Base-by-base conservation (phyloP, 2,888 invertebrate genomes). In the Amaurobius ferox region DNA sequence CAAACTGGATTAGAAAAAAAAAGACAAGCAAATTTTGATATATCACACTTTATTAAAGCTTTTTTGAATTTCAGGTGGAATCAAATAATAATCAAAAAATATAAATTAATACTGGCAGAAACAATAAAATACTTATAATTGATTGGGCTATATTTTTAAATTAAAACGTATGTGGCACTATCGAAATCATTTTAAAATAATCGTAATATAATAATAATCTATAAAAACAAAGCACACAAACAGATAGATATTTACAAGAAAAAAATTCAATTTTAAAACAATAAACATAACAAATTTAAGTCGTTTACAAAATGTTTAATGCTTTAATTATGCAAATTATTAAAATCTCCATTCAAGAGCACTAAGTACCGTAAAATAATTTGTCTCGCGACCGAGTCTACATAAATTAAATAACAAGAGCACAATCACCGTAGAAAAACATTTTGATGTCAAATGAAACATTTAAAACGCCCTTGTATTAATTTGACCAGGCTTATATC, bases 41-140 rank as follows among this genome's bases (percentile, higher is more conserved):
- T 28, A 39, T 66, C 28, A 64, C 40, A 66, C 64, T 76, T 76
- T 76, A 76, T 76, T 76, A 66, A 40, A 76, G 66, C 66, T 66
- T 76, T 64, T 48, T 64, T 76, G 66, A 66, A 76, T 76, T 66
- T 76, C 74, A 66, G 19, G 74, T 76, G 74, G 61, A 62, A 73
- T 76, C 74, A 66, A 66, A 30, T 55, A 62, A 64, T 76, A 40
- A 74, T 26, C 19, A 76, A n/a, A 55, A 2, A 11, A 2, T 2
- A 44, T n/a, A 35, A 16, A 2, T 2, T 44, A 11, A 16, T 44
- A 13, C 2, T 16, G 16, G 16, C 6, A 44, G 2, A 16, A 16
- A 5, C 9, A 13, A 13, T 11, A 5, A 16, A 2, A 16, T 44
- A 7, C 16, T 13, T 44, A 13, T 2, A 44, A 11, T 5, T 16